Conservation (phyloP, 2,888 invertebrate genomes). For the Brachylomia viminalis region DNA sequence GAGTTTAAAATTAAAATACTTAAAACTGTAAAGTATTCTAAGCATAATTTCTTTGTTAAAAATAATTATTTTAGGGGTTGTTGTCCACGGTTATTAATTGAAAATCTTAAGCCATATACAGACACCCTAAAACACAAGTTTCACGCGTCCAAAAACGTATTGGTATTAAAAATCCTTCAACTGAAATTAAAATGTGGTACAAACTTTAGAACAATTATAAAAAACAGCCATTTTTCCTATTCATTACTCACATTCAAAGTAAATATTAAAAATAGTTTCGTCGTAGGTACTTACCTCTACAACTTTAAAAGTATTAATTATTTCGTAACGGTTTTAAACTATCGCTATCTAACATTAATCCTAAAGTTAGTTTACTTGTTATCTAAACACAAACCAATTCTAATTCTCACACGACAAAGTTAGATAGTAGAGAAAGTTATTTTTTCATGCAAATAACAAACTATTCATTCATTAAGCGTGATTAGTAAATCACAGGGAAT, state of each 20-base stretch:
- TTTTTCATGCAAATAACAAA: constrained; percentile 72
- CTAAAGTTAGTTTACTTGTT: constrained; percentile 2
- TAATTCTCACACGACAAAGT: constrained; percentile 24
- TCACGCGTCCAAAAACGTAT: not conserved
- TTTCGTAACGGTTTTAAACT: not conserved
- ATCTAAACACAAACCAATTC: constrained; percentile 28
- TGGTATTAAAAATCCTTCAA: not conserved
- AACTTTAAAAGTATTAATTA: not conserved
- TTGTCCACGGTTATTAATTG: not conserved
- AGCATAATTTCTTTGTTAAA: not conserved
- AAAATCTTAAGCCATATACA: too few species aligned
- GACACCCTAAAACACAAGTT: too few species aligned
- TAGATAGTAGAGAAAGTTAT: constrained; percentile 39
- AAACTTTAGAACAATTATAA: not conserved
- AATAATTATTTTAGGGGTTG: not conserved
- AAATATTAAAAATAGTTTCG: not conserved
- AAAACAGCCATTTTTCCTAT: not conserved
- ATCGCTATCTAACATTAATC: constrained; percentile 6
- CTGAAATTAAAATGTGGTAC: not conserved
- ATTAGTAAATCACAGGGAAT: constrained; percentile 66
- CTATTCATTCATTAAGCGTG: constrained; percentile 62
- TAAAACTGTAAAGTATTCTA: not conserved
- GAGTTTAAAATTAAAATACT: not conserved
- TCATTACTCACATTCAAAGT: not conserved
- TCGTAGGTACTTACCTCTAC: constrained; percentile 9